Base-by-base conservation (phyloP, 1,140 invertebrate genomes). In the Trachymyrmex cornetzi region DNA sequence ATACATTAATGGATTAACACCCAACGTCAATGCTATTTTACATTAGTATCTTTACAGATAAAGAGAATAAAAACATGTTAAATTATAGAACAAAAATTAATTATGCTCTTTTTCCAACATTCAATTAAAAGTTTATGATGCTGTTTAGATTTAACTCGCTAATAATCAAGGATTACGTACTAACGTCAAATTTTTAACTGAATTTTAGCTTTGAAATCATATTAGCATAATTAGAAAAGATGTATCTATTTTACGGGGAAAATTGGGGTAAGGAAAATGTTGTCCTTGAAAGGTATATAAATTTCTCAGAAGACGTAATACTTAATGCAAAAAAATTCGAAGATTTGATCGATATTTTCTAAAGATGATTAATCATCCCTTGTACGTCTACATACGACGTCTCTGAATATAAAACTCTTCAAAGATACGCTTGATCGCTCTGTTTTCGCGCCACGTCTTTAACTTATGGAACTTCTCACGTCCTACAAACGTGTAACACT, bases 391-490 rank as follows among this genome's bases (percentile, higher is more conserved):
- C 14, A 3, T 57, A 12, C 22, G 24, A 38, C 14, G 4, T 7
- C 6, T 16, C 57, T 44, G 9, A 9, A 79, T 5, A 3, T 24
- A 19, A 53, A 53, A 55, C 3, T 27, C 22, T 27, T 53, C 27
- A 19, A 63, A 7, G 9, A 38, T 77, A 44, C 48, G 30, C 50
- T 67, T 55, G 50, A 55, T 50, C 12, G 55, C 9, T 61, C 38
- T 50, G 69, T 61, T 61, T 75, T 75, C n/a, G 44, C 3, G 22
- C 16, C 19, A 22, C 19, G 24, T 44, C 53, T 72, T 72, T 72
- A 59, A 72, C 24, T 72, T n/a, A 30, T 14, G 63, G 12, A 69
- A 22, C 48, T 30, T 22, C 19, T 61, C n/a, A 12, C 67, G 9
- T 22, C 11, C 6, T 27, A 7, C 53, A 34, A n/a, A 50, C 19